These are phyloP conservation scores for Scelioninae gen. 1 DNA, from an alignment of 2,888 invertebrate species.

Conservation along the genomic window DNA sequence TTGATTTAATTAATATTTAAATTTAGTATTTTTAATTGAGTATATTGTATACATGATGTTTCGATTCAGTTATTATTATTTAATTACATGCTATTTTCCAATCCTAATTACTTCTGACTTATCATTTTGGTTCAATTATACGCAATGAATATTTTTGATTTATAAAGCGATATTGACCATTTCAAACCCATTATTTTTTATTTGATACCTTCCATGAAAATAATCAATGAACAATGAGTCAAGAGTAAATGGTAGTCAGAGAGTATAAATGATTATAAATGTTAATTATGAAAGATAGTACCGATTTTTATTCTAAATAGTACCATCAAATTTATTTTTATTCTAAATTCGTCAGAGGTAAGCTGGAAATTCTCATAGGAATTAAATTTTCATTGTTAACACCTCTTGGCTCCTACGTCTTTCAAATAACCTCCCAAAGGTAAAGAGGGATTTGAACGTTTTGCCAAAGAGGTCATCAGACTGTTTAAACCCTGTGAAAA, in stretches of 20 bases:
- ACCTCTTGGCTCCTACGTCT: conserved; percentile 35
- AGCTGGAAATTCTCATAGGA: conserved; percentile 34
- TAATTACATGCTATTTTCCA: too few relatives aligned
- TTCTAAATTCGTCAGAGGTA: conserved; percentile 21
- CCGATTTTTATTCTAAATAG: neutral
- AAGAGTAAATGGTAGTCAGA: neutral
- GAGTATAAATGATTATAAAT: conserved; percentile 7
- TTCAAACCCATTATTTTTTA: too few relatives aligned
- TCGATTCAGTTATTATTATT: too few relatives aligned
- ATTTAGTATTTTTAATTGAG: too few relatives aligned
- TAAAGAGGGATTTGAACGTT: conserved; percentile 24
- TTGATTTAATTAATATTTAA: too few relatives aligned
- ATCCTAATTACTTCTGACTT: too few relatives aligned
- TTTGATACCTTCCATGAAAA: too few relatives aligned
- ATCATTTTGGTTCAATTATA: too few relatives aligned
- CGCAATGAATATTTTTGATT: too few relatives aligned
- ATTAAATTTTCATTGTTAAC: conserved; percentile 51
- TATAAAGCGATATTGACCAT: too few relatives aligned
- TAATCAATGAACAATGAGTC: too few relatives aligned
- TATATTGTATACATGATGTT: too few relatives aligned
- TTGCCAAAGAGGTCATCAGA: conserved; percentile 44
- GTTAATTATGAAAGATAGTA: conserved; percentile 14
- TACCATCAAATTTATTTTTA: conserved; percentile 9
- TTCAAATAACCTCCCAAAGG: conserved; percentile 27
- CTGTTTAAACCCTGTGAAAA: conserved; percentile 36